A percentile compares a stretch with the other conserved stretches of the same genome.
phyloP scores from a whole-genome alignment of 2,797 vertebrate species.

The Sebastes alutus region DNA sequence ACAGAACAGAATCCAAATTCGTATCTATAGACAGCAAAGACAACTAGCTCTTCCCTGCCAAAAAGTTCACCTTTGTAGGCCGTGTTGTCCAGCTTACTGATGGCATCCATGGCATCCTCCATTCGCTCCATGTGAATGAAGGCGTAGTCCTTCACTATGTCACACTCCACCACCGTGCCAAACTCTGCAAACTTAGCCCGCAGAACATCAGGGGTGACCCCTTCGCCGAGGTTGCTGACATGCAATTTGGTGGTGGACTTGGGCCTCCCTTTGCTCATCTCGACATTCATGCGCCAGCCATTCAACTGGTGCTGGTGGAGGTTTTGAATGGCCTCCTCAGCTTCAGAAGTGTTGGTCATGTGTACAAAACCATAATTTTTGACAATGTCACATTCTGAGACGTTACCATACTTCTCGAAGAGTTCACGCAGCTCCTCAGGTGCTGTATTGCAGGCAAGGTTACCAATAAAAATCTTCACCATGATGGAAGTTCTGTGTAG shows the following conservation, averaged over 20 bases:
- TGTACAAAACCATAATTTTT: slow-evolving; percentile 97
- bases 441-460: slow-evolving; percentile 89
- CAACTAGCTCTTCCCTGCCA: slow-evolving; percentile 41
- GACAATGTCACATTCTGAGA: slow-evolving; percentile 93
- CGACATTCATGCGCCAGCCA: slow-evolving; percentile 92
- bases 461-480: slow-evolving; percentile 96
- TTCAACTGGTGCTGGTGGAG: slow-evolving; percentile 91
- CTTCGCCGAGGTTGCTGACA: slow-evolving; percentile 89
- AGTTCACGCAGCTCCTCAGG: slow-evolving; percentile 90
- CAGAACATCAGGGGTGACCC: slow-evolving; percentile 86
- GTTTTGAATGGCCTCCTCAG: slow-evolving; percentile 92
- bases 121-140: slow-evolving; percentile 95
- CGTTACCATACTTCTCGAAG: slow-evolving; percentile 93
- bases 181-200: slow-evolving; percentile 91
- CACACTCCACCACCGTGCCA: slow-evolving; percentile 92
- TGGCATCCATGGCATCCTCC: slow-evolving; percentile 93
- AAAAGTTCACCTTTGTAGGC: slow-evolving; percentile 91
- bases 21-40: slow-evolving; percentile 47
- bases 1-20: slow-evolving; percentile 32
- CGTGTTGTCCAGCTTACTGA: slow-evolving; percentile 90
- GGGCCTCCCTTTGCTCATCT: slow-evolving; percentile 92
- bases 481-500: slow-evolving; percentile 73
- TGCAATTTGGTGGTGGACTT: slow-evolving; percentile 94
- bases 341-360: slow-evolving; percentile 88
- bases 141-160: slow-evolving; percentile 96